These are phyloP conservation scores for Acheta domesticus DNA, from an alignment of 2,888 invertebrate species.

Conservation along the genomic window DNA sequence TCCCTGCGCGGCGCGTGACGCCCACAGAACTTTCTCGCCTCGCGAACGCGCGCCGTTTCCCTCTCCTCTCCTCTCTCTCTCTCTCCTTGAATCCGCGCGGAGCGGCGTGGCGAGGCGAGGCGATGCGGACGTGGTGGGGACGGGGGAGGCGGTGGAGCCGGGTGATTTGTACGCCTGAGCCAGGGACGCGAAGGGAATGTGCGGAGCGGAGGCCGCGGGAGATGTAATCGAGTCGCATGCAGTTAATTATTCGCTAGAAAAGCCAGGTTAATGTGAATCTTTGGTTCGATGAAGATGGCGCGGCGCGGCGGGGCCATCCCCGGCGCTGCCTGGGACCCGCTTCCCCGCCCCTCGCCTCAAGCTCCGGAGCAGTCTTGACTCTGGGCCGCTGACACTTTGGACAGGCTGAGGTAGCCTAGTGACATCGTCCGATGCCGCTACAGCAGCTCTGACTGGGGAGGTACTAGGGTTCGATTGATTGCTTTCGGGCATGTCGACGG, in stretches of 20 bases:
- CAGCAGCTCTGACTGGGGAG: too few relatives aligned
- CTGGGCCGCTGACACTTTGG: too few relatives aligned
- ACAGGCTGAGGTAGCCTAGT: too few relatives aligned
- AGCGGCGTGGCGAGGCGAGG: not conserved
- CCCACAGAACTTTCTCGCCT: too few relatives aligned
- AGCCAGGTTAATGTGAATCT: conserved; percentile 18
- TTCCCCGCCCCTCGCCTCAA: too few relatives aligned
- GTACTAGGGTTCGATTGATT: too few relatives aligned
- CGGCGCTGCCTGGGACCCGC: too few relatives aligned
- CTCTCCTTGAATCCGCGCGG: too few relatives aligned
- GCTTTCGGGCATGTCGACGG: too few relatives aligned
- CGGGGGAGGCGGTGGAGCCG: not conserved
- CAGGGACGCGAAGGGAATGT: not conserved
- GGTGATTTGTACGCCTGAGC: not conserved
- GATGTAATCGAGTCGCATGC: not conserved
- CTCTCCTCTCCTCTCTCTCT: not conserved
- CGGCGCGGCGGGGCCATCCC: not conserved
- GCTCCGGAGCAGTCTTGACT: too few relatives aligned
- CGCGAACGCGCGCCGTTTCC: not conserved
- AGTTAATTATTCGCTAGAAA: conserved; percentile 18
- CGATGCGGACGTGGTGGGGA: not conserved
- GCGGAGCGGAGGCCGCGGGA: not conserved
- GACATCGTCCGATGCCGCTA: too few relatives aligned
- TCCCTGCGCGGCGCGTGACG: too few relatives aligned
- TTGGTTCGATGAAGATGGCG: not conserved